Base-by-base conservation (phyloP, 2,113 vertebrate genomes). In the Oreochromis niloticus region DNA sequence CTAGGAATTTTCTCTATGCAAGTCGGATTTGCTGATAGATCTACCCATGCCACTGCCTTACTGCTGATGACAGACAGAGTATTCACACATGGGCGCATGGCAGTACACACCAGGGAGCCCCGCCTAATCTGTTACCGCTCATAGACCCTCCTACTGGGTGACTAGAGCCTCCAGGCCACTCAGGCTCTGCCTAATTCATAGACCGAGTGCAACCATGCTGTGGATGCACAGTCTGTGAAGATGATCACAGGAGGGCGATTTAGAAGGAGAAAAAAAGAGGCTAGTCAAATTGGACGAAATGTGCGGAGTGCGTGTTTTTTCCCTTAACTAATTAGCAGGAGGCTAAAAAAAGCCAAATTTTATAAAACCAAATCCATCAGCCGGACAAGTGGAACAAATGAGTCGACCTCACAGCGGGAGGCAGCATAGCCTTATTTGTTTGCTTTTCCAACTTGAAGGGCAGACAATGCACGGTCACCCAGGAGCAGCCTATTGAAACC, bases 311-410 rank as follows among this genome's bases (percentile, higher is more conserved):
- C 34, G 39, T 87, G 89, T 86, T 91, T 87, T 91, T 86, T 89
- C 90, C 85, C 94, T 91, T 95, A 84, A 92, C 91, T 94, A 96
- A 96, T 96, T 96, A 96, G 93, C 71, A 81, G 14, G 52, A 88
- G 83, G 92, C 95, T 95, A 96, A 95, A 97, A 96, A 96, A 96
- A 96, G 96, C 85, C 84, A 90, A 82, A 93, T 91, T 95, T 91
- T 92, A 93, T 89, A 94, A 96, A 96, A 94, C 92, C 88, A 94
- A 95, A 96, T 96, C 94, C 94, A 97, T 96, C 96, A 97, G 95
- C 88, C 54, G 87, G 96, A 97, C 96, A 96, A 93, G 95, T 96
- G 95, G 96, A 96, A 96, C 95, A 95, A 96, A 96, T 93, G 93
- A 95, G 91, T 82, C 84, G 82, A 94, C 92, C 95, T 94, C 95